phyloP scores from a whole-genome alignment of 2,113 vertebrate species.

The Pelobates fuscus region DNA sequence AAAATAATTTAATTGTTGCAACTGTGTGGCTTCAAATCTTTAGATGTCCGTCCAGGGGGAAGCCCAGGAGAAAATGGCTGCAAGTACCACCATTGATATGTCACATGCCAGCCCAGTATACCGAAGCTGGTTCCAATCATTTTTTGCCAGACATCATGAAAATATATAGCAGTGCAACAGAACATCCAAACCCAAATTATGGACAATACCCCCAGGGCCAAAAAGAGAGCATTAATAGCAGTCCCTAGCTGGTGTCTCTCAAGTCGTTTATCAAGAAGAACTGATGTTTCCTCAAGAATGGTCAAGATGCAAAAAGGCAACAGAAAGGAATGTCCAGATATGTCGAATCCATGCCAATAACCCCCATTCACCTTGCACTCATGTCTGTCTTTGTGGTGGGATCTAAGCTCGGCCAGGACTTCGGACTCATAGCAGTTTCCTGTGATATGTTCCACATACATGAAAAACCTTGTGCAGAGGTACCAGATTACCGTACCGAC shows the following conservation, averaged over 20 bases:
- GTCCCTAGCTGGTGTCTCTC: conserved; percentile 56
- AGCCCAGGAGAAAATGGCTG: conserved; percentile 84
- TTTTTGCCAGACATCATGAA: conserved; percentile 85
- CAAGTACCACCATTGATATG: conserved; percentile 84
- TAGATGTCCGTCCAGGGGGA: conserved; percentile 62
- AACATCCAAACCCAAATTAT: conserved; percentile 92
- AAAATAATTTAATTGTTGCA: not conserved
- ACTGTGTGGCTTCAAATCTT: not conserved
- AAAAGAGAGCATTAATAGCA: conserved; percentile 65
- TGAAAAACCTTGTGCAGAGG: conserved; percentile 75
- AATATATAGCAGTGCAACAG: conserved; percentile 87
- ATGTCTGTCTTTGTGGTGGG: conserved; percentile 63
- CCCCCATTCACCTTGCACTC: conserved; percentile 75
- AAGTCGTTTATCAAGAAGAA: conserved; percentile 70
- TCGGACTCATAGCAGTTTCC: conserved; percentile 72
- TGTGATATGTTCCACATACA: conserved; percentile 79
- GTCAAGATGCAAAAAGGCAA: conserved; percentile 85
- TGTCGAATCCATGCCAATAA: conserved; percentile 86
- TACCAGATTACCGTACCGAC: conserved; percentile 89
- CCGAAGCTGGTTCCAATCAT: conserved; percentile 78
- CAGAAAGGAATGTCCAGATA: conserved; percentile 94
- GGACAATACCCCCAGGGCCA: conserved; percentile 78
- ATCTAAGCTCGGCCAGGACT: not conserved
- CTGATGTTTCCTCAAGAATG: conserved; percentile 84
- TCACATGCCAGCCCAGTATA: conserved; percentile 81